Evolutionary conservation across 1,140 invertebrate genomes (phyloP).

Genomic region (Bombus polaris): DNA sequence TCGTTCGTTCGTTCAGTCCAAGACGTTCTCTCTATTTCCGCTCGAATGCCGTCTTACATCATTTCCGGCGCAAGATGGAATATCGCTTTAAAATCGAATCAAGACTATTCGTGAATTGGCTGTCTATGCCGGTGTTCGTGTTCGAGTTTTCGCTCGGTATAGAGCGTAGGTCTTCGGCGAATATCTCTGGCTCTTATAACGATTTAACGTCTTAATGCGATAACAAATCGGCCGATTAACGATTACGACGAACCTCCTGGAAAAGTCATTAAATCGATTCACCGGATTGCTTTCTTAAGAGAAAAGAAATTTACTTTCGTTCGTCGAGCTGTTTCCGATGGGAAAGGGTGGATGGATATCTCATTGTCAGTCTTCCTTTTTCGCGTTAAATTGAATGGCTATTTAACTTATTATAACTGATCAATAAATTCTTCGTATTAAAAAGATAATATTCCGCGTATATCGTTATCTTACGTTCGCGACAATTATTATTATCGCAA

Average conservation of each 20-base stretch:
- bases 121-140: constrained; percentile 43
- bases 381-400: not conserved
- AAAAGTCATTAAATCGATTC: constrained; percentile 62
- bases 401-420: not conserved
- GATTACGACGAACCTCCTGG: constrained; percentile 27
- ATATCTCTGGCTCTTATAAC: constrained; percentile 58
- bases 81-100: constrained; percentile 83
- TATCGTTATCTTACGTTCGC: no score
- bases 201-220: constrained; percentile 69
- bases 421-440: not conserved
- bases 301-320: constrained; percentile 46
- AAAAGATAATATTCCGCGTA: not conserved
- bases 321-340: not conserved
- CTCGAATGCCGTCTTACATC: constrained; percentile 79
- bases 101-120: constrained; percentile 82
- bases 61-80: constrained; percentile 81
- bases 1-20: constrained; percentile 66
- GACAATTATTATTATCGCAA: no score
- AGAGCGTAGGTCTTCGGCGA: constrained; percentile 1
- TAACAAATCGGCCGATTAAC: constrained; percentile 63
- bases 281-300: constrained; percentile 43
- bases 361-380: not conserved
- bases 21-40: constrained; percentile 82
- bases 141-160: not conserved
- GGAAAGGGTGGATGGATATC: not conserved